Conservation (phyloP, 2,113 vertebrate genomes). For the Leptocoma aspasia region DNA sequence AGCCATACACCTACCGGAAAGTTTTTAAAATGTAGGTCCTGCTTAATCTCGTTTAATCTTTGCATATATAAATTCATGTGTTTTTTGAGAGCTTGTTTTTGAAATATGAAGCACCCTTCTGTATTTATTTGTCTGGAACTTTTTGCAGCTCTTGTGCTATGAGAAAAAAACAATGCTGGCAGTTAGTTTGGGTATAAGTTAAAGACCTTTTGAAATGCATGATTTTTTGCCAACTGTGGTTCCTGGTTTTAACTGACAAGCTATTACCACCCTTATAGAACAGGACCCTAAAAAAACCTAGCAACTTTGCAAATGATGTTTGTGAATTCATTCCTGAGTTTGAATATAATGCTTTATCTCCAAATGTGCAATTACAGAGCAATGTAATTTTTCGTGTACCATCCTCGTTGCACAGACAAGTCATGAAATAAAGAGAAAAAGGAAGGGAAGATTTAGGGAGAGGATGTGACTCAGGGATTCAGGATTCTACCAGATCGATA, state of each 20-base stretch:
- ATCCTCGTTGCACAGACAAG: background rate
- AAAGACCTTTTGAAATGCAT: background rate
- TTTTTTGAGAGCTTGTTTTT: background rate
- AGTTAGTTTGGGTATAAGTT: conserved; percentile 8
- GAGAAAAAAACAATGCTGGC: background rate
- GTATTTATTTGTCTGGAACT: background rate
- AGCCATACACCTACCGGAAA: background rate
- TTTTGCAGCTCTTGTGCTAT: background rate
- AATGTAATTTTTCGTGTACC: conserved; percentile 7
- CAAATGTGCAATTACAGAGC: conserved; percentile 14
- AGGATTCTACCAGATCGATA: background rate
- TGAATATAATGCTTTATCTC: conserved; percentile 23
- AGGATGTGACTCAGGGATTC: conserved; percentile 49
- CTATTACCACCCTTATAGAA: background rate
- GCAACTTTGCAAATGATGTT: conserved; percentile 7
- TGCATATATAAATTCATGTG: background rate
- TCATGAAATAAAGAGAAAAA: conserved; percentile 20
- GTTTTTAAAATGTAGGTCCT: background rate
- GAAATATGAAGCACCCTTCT: background rate
- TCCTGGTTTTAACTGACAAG: background rate
- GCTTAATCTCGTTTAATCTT: conserved; percentile 16
- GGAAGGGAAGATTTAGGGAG: conserved; percentile 15
- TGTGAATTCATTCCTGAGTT: conserved; percentile 23
- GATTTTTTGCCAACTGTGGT: background rate
- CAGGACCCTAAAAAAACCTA: background rate